Evolutionary conservation across 1,140 invertebrate species (phyloP), one percentile per base, ranked within the genome.

Genomic region (Ceratina australensis): DNA sequence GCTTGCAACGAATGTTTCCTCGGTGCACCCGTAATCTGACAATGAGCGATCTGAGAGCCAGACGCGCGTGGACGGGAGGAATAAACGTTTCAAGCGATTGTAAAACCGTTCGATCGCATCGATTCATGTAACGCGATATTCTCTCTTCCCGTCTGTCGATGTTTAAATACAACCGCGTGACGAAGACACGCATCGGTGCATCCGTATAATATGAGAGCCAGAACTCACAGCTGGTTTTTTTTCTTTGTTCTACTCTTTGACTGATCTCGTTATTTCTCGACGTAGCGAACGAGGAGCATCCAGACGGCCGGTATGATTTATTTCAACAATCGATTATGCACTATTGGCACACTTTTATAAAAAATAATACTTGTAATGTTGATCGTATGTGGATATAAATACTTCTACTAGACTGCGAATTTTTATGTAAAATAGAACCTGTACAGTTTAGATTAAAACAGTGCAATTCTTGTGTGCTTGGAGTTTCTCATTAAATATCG

Each of bases 151-250:
- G 47, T 78, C 60, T 22, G 68, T 49, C 69, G 28, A 61, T 64
- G 60, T 64, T 78, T 72, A 78, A 78, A 78, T 47, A 77, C 57
- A 49, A n/a, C 16, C 52, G 61, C 66, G 47, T 52, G 67, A 71
- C 75, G 33, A 78, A 54, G 49, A 56, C 22, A 78, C 67, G 59
- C 16, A 61, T 49, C 20, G 75, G 22, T 72, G 49, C 75, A 52
- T 24, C 60, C 47, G 22, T 63, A 64, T 72, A 54, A 54, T 24
- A 63, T 28, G 20, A 72, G 22, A 28, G 7, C 8, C 52, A 54
- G 52, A 16, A 54, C 33, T 10, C 5, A 42, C 33, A n/a, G 15
- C n/a, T n/a, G n/a, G 26, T 24, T 10, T 64, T 50, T 22, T 57
- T 72, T 77, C n/a, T 66, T 74, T 54, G 56, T 65, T 74, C 28